Conservation (phyloP, 2,888 invertebrate species). For the Capitulum mitella region DNA sequence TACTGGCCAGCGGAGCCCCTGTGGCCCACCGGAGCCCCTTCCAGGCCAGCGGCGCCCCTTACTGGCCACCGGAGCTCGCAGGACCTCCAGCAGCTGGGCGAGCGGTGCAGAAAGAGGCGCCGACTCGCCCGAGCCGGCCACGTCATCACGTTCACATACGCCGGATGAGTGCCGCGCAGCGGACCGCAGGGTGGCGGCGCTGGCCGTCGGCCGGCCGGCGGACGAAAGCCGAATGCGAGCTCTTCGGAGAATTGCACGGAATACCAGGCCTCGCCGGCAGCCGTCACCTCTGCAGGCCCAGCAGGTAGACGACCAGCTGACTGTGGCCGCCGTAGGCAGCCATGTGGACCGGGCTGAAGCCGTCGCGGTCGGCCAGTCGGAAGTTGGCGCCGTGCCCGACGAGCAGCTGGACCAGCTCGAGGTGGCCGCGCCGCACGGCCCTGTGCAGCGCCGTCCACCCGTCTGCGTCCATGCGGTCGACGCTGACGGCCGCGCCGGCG, state of each 20-base stretch:
- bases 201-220: no score
- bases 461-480: conserved; percentile 11
- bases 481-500: not conserved
- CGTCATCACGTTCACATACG: no score
- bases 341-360: conserved; percentile 21
- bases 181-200: not conserved
- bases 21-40: no score
- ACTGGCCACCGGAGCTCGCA: no score
- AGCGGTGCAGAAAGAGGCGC: no score
- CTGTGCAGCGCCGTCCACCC: conserved; percentile 21
- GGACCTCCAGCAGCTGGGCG: no score
- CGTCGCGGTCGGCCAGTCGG: conserved; percentile 25
- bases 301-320: not conserved
- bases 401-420: conserved; percentile 13
- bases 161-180: no score
- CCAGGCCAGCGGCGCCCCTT: no score
- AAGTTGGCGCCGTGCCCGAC: conserved; percentile 19
- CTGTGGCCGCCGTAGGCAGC: conserved; percentile 10
- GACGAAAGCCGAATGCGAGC: no score
- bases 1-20: no score
- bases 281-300: conserved; percentile 1
- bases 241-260: conserved; percentile 18
- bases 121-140: no score
- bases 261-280: not conserved
- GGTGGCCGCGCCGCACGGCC: not conserved